Conservation (phyloP, 2,797 vertebrate genomes). For the Urophycis tenuis region DNA sequence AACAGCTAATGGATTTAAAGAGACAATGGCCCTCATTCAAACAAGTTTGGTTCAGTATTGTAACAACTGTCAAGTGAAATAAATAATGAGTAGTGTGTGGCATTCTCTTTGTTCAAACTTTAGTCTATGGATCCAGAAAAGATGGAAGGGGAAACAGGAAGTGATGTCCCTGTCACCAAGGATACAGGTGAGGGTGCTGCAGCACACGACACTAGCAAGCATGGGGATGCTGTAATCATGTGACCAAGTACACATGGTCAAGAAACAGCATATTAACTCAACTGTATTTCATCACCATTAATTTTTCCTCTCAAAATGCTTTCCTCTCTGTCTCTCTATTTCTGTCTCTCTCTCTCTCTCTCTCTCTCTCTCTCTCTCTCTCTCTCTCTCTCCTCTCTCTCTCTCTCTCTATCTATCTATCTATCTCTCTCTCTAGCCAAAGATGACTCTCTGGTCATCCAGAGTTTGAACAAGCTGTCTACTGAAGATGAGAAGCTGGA, state of each 20-base stretch:
- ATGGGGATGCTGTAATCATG: not conserved
- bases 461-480: constrained; percentile 74
- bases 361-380: not conserved
- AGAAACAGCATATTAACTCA: not conserved
- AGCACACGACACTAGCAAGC: not conserved
- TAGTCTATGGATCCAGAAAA: constrained; percentile 44
- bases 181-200: constrained; percentile 38
- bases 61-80: no score
- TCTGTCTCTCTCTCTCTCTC: not conserved
- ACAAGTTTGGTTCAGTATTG: no score
- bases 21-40: no score
- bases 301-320: no score
- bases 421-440: constrained; percentile 64
- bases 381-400: not conserved
- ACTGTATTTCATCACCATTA: no score
- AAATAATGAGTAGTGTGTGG: not conserved
- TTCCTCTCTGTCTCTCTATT: not conserved
- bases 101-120: not conserved
- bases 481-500: constrained; percentile 84
- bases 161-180: constrained; percentile 20
- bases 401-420: not conserved
- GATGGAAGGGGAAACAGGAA: constrained; percentile 64
- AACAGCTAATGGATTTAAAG: no score
- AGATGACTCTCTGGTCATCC: constrained; percentile 78
- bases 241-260: not conserved